These are phyloP conservation scores for Cremastobaeus sp. DNA, from an alignment of 2,888 invertebrate genomes.

Conservation along the genomic window DNA sequence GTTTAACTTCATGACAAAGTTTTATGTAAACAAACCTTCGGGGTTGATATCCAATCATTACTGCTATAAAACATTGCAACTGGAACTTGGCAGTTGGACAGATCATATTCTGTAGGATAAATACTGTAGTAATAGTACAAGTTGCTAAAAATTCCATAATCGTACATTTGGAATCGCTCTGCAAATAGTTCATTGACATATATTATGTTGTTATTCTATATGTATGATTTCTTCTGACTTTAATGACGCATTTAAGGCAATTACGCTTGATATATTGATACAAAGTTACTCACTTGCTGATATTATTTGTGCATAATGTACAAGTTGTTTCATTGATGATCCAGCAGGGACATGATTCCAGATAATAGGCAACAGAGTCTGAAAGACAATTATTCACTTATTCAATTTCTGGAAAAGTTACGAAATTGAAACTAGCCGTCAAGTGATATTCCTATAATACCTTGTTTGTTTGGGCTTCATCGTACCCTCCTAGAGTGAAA, in stretches of 20 bases:
- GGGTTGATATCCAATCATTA: constrained; percentile 83
- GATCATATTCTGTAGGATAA: constrained; percentile 81
- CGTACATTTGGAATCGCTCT: constrained; percentile 78
- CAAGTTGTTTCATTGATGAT: constrained; percentile 83
- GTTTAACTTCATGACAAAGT: not conserved
- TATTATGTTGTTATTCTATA: no score
- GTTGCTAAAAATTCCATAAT: constrained; percentile 80
- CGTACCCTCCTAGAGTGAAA: constrained; percentile 17
- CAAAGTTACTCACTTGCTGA: constrained; percentile 62
- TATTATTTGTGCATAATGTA: constrained; percentile 86
- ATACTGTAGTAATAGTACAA: constrained; percentile 79
- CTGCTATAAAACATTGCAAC: constrained; percentile 83
- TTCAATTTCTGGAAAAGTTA: not conserved
- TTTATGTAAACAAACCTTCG: constrained; percentile 50
- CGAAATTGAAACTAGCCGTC: no score
- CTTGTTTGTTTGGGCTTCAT: constrained; percentile 18
- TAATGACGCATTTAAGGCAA: no score
- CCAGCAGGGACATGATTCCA: constrained; percentile 85
- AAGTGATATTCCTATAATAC: no score
- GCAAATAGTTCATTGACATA: constrained; percentile 6
- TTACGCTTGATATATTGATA: not conserved
- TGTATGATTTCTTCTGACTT: no score
- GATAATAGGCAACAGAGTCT: constrained; percentile 85
- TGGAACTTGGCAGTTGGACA: constrained; percentile 81
- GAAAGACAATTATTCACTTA: constrained; percentile 49